These are phyloP conservation scores for Epicampocera succincta DNA, from an alignment of 2,888 invertebrate genomes.

Conservation along the genomic window DNA sequence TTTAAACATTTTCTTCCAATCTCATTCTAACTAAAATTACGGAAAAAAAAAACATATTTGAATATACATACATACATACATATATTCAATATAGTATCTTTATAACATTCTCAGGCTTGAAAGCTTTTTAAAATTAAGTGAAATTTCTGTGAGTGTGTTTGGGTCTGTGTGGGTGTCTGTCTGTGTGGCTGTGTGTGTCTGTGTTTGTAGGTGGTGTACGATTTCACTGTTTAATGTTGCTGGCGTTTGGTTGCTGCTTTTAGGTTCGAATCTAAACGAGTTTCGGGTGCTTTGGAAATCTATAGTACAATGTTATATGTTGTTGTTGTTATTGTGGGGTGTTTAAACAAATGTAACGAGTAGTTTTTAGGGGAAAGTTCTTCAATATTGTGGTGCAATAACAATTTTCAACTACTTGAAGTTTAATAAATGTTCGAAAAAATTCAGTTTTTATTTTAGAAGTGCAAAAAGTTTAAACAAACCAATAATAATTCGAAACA, in stretches of 20 bases:
- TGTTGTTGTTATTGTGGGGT: constrained; percentile 3
- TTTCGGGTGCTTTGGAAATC: constrained; percentile 21
- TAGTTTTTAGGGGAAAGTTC: constrained; percentile 25
- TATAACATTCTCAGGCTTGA: constrained; percentile 51
- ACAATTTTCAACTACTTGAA: constrained; percentile 56
- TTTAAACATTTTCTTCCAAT: constrained; percentile 44
- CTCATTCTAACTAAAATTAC: constrained; percentile 49
- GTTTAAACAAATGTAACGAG: constrained; percentile 10
- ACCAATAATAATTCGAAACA: constrained; percentile 11
- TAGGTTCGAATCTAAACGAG: neutral
- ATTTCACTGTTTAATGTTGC: constrained; percentile 10
- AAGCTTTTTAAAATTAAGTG: constrained; percentile 41
- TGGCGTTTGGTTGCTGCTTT: neutral
- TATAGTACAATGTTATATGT: constrained; percentile 11
- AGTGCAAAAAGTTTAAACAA: constrained; percentile 42
- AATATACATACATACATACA: too few relatives aligned
- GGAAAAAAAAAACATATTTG: constrained; percentile 20
- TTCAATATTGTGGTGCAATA: constrained; percentile 52
- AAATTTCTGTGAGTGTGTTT: constrained; percentile 8
- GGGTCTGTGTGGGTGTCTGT: neutral
- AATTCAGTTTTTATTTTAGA: constrained; percentile 23
- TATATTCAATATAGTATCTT: neutral
- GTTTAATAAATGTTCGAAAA: constrained; percentile 35
- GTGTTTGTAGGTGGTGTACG: too few relatives aligned
- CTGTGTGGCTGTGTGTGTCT: too few relatives aligned